Percentiles rank a stretch among this genome's conserved stretches.
These are phyloP conservation scores for Himalopsyche japonica DNA, from an alignment of 2,888 invertebrate species.

Conservation along the genomic window DNA sequence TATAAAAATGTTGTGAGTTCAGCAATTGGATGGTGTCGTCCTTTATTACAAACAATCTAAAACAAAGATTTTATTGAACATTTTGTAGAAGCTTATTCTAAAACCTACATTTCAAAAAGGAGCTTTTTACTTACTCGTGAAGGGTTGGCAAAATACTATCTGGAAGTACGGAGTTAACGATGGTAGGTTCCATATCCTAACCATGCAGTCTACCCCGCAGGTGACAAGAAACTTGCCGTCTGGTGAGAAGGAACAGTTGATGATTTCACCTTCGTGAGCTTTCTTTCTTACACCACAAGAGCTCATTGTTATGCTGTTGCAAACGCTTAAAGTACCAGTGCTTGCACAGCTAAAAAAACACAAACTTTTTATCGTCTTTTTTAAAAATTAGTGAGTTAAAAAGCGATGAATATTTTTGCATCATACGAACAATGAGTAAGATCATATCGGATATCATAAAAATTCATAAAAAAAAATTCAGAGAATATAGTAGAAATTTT, in stretches of 20 bases:
- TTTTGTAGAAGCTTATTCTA: not conserved
- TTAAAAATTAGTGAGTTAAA: too few species aligned
- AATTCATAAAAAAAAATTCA: too few species aligned
- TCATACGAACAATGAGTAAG: too few species aligned
- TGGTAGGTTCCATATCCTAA: constrained; percentile 42
- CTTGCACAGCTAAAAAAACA: constrained; percentile 16
- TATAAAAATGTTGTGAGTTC: too few species aligned
- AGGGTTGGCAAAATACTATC: constrained; percentile 44
- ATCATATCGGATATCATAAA: too few species aligned
- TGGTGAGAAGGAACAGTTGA: constrained; percentile 43
- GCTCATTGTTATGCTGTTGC: not conserved
- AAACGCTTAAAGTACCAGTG: constrained; percentile 12
- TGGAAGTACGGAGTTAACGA: constrained; percentile 43
- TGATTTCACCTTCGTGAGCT: constrained; percentile 40
- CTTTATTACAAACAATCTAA: too few species aligned
- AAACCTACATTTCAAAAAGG: not conserved
- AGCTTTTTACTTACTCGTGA: constrained; percentile 37
- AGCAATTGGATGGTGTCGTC: too few species aligned
- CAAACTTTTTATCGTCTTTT: not conserved
- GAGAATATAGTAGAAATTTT: too few species aligned
- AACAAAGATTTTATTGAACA: too few species aligned
- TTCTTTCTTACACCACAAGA: not conserved
- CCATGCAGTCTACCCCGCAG: constrained; percentile 39
- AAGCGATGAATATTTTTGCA: too few species aligned
- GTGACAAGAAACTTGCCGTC: constrained; percentile 42